A percentile compares a stretch with the other conserved stretches of the same genome.
phyloP scores from a whole-genome alignment of 1,140 invertebrate species.

The Maniola jurtina region DNA sequence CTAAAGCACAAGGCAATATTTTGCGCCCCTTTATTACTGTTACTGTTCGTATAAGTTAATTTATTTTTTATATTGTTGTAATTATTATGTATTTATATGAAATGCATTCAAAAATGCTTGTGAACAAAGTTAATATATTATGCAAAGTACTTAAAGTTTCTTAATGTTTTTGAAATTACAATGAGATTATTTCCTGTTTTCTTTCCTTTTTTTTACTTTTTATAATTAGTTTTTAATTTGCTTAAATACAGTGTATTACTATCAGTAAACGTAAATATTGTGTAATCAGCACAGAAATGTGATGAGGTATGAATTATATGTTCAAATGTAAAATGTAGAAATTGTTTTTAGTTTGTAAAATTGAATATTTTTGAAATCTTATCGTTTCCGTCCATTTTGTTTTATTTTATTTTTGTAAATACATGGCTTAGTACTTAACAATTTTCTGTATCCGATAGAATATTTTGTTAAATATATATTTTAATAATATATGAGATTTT shows the following conservation, averaged over 20 bases:
- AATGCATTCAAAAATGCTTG: conserved; percentile 39
- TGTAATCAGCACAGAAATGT: conserved; percentile 11
- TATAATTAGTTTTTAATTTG: conserved; percentile 58
- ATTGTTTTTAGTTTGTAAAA: conserved; percentile 22
- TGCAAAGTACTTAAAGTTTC: conserved; percentile 46
- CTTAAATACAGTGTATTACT: conserved; percentile 20
- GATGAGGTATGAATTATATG: conserved; percentile 24
- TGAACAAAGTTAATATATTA: conserved; percentile 27
- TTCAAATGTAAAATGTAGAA: conserved; percentile 32
- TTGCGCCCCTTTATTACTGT: conserved; percentile 38
- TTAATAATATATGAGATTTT: conserved; percentile 35
- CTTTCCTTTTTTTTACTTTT: conserved; percentile 64
- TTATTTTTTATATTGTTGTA: conserved; percentile 64
- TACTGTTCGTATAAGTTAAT: conserved; percentile 53
- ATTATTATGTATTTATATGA: conserved; percentile 38
- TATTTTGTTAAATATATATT: conserved; percentile 28
- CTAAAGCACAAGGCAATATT: conserved; percentile 52
- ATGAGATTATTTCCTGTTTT: conserved; percentile 69
- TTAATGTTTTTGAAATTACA: conserved; percentile 72
- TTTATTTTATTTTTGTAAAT: conserved; percentile 61
- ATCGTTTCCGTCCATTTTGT: conserved; percentile 74
- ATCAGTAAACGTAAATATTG: conserved; percentile 3
- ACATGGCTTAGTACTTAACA: conserved; percentile 36
- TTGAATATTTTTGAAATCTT: conserved; percentile 53
- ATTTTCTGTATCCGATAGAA: conserved; percentile 36